Evolutionary conservation across 2,113 vertebrate species (phyloP), one percentile per base, ranked within the genome.

Genomic region (Apaloderma vittatum): DNA sequence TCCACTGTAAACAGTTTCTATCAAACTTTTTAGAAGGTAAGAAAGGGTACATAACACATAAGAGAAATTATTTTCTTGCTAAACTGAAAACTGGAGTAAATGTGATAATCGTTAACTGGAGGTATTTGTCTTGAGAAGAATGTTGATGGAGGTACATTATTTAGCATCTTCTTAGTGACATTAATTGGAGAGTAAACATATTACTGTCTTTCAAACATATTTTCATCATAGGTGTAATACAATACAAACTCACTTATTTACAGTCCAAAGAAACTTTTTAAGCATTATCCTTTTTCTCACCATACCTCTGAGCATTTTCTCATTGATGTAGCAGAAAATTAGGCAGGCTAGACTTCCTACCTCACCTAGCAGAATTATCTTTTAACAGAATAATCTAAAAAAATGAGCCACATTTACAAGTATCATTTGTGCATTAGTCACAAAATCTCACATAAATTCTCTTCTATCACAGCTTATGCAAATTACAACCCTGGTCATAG

Each of bases 21-120:
- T 36, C 46, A 54, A 66, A 66, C 6, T 48, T 49, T 24, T 66
- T n/a, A 82, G 6, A 55, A 61, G 7, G 4, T 11, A 21, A 29
- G 15, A 80, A 67, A 66, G 2, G 10, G 8, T 61, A 43, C 34
- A 18, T 19, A 45, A 62, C 20, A 11, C 4, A 5, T 45, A 62
- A 30, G 9, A 62, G 4, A 59, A 77, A 51, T 37, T 55, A 32
- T 18, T 66, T 13, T 51, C 34, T 30, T 77, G 40, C 40, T 40
- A 40, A 24, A 65, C 4, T 54, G 19, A 71, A 77, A 72, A 55
- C 45, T 43, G 18, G 9, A 49, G 8, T 49, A 61, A 24, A 36
- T 0, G 0, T 26, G 12, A 4, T 30, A 72, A 71, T 0, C 6
- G 4, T 55, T 34, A 71, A 72, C 10, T 32, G 22, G 24, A 76